Base-by-base conservation (phyloP, 1,140 invertebrate genomes). In the Cardiocondyla obscurior region DNA sequence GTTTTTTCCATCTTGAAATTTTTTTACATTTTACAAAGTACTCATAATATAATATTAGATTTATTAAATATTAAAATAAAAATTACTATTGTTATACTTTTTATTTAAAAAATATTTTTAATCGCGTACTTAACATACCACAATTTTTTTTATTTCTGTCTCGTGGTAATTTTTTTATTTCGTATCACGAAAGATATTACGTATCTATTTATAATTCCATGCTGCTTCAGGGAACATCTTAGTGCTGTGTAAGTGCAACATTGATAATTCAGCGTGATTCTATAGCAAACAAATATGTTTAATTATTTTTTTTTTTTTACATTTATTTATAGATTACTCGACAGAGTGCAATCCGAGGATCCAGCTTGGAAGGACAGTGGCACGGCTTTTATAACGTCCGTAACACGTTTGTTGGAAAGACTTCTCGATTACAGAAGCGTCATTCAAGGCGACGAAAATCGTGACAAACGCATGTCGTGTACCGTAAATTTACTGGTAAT, bases 391-490 rank as follows among this genome's bases (percentile, higher is more conserved):
- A 98, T 99, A 77, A 96, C 96, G 64, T 99, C 98, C 0, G 97
- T 99, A 3, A 98, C 98, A 0, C 95, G 97, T 42, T 94, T 99
- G 30, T 92, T 99, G 74, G 98, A 99, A 93, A 94, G 98, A 67
- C 94, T 99, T 42, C 94, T 99, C 14, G 98, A 99, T 94, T 99
- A 99, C 93, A 96, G 98, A 65, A 98, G 97, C 90, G 97, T 98
- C 4, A 97, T 98, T 93, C 97, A 98, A 90, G 97, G 97, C 1
- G 97, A 98, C 91, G 98, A 98, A 90, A 98, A 98, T 92, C 94
- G 97, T 28, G 98, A 98, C 90, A 98, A 98, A 92, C 95, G 98
- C 51, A 99, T 99, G 98, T 98, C 98, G 3, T 99, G 99, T 92
- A 99, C 98, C 1, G 98, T 99, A 55, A 99, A 99, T 94, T 94